phyloP scores from a whole-genome alignment of 2,113 vertebrate genomes.

The Typhlomys cinereus region DNA sequence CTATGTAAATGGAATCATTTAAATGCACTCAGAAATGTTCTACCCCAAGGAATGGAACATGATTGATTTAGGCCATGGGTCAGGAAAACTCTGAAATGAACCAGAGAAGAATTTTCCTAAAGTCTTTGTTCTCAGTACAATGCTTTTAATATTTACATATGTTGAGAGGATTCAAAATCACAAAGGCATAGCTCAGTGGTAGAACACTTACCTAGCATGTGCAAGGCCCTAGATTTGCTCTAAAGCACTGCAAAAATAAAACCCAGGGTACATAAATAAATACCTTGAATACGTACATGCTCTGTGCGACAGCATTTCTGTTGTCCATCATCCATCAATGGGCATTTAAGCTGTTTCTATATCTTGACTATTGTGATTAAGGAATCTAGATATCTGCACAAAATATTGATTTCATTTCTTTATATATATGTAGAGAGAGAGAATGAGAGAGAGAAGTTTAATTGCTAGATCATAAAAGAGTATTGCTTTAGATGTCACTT shows the following conservation, averaged over 20 bases:
- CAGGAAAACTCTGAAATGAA: slow-evolving; percentile 7
- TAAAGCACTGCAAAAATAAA: background rate
- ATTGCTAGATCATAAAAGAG: background rate
- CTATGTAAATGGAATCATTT: background rate
- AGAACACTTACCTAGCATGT: background rate
- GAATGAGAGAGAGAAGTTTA: background rate
- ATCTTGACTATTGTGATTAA: background rate
- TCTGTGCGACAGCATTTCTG: no score
- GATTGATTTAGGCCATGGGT: background rate
- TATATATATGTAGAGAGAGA: background rate
- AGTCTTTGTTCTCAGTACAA: background rate
- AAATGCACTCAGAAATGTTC: background rate
- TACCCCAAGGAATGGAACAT: background rate
- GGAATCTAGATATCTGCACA: background rate
- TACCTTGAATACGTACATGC: background rate
- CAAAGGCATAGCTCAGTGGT: background rate
- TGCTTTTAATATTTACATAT: background rate
- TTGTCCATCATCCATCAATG: background rate
- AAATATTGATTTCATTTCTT: background rate
- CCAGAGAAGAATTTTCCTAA: background rate
- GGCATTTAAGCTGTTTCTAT: background rate
- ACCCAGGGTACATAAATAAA: background rate
- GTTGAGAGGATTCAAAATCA: background rate
- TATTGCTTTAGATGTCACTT: no score
- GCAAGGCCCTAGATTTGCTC: background rate